phyloP scores from a whole-genome alignment of 2,888 invertebrate species.

The Trichopria drosophilae region DNA sequence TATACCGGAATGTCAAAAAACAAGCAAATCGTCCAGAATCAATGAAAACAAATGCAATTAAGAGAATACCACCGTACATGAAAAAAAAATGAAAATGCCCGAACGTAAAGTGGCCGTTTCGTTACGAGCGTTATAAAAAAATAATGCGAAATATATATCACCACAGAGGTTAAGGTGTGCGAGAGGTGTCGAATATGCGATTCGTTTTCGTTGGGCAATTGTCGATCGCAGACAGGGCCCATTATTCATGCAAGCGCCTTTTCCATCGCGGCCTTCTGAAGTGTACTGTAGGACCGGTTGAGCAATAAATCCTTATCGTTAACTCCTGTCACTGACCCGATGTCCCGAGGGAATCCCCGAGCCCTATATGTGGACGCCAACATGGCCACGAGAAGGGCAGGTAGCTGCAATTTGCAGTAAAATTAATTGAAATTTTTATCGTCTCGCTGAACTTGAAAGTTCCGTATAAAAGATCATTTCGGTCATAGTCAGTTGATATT shows the following conservation, averaged over 20 bases:
- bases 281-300: conserved; percentile 35
- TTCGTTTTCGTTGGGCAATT: too few species aligned
- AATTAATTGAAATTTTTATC: conserved; percentile 47
- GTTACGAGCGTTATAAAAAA: neutral
- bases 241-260: conserved; percentile 30
- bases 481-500: conserved; percentile 25
- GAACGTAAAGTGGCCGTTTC: neutral
- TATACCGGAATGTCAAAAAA: neutral
- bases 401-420: conserved; percentile 41
- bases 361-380: neutral
- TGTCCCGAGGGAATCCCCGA: conserved; percentile 28
- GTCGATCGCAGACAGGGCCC: too few species aligned
- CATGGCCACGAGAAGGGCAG: conserved; percentile 5
- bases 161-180: too few species aligned
- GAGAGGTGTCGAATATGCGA: too few species aligned
- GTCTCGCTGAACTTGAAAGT: conserved; percentile 10
- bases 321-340: conserved; percentile 36
- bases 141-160: too few species aligned
- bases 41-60: neutral
- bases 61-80: neutral
- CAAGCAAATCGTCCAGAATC: neutral
- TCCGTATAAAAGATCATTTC: conserved; percentile 6
- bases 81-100: neutral
- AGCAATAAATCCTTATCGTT: conserved; percentile 41
- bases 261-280: conserved; percentile 29